Evolutionary conservation across 2,113 vertebrate genomes (phyloP).

Genomic region (Lonchura striata): DNA sequence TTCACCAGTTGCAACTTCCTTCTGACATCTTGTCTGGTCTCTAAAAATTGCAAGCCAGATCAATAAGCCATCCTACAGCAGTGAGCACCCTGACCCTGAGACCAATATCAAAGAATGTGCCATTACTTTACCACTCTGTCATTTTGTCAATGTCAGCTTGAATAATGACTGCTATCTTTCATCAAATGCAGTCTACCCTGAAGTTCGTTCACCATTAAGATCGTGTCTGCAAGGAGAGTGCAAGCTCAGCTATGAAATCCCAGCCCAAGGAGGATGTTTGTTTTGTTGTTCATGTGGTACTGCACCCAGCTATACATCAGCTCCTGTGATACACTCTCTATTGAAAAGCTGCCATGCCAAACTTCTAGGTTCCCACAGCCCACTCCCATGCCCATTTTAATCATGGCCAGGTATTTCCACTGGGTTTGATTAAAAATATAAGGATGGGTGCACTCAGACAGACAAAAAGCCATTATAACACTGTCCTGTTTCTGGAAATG

Average conservation of each 20-base stretch:
- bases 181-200: slow-evolving; percentile 66
- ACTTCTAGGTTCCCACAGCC: not conserved
- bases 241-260: slow-evolving; percentile 59
- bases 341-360: not conserved
- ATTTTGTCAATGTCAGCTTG: slow-evolving; percentile 66
- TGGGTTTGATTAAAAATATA: not conserved
- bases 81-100: slow-evolving; percentile 56
- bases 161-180: slow-evolving; percentile 63
- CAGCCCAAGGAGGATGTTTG: slow-evolving; percentile 11
- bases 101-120: slow-evolving; percentile 52
- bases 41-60: slow-evolving; percentile 33
- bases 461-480: not conserved
- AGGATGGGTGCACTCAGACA: not conserved
- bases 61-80: slow-evolving; percentile 18
- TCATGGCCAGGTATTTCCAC: not conserved
- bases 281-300: not conserved
- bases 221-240: not conserved
- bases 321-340: not conserved
- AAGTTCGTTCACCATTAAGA: slow-evolving; percentile 59
- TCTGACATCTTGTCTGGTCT: slow-evolving; percentile 40
- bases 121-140: slow-evolving; percentile 54
- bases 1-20: slow-evolving; percentile 13
- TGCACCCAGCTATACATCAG: not conserved
- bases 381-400: not conserved
- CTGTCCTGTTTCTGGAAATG: not conserved